phyloP scores from a whole-genome alignment of 2,113 vertebrate genomes.

The Boulengeromyrus knoepffleri region DNA sequence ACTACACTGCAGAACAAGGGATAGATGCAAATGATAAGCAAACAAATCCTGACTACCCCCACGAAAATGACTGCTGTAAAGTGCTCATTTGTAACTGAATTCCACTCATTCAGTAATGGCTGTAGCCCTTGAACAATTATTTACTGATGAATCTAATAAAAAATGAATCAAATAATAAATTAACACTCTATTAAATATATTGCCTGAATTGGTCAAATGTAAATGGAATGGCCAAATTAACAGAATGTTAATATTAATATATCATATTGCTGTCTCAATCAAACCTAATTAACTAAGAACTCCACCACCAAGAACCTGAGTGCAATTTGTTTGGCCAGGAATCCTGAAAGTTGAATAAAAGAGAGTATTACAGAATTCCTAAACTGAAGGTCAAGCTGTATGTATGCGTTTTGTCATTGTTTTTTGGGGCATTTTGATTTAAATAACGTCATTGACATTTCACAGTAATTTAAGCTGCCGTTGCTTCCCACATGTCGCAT shows the following conservation, averaged over 20 bases:
- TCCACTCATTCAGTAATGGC: background rate
- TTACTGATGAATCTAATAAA: background rate
- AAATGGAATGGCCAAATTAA: background rate
- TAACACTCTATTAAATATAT: background rate
- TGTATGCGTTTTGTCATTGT: background rate
- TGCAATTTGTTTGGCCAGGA: background rate
- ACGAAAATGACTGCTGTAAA: background rate
- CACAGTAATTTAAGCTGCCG: background rate
- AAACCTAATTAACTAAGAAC: background rate
- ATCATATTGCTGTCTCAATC: background rate
- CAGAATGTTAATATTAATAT: background rate
- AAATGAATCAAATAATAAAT: background rate
- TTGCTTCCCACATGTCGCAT: background rate
- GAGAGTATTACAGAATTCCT: background rate
- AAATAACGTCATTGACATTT: background rate
- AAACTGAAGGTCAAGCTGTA: background rate
- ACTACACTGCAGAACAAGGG: background rate
- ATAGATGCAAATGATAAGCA: background rate
- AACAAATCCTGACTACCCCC: background rate
- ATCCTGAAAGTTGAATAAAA: background rate
- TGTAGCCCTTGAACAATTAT: background rate
- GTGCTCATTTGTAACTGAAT: background rate
- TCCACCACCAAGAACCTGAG: background rate
- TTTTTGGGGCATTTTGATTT: background rate
- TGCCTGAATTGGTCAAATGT: background rate